A percentile compares a stretch with the other conserved stretches of the same genome.
phyloP scores from a whole-genome alignment of 2,888 invertebrate genomes.

The Zygaena filipendulae region DNA sequence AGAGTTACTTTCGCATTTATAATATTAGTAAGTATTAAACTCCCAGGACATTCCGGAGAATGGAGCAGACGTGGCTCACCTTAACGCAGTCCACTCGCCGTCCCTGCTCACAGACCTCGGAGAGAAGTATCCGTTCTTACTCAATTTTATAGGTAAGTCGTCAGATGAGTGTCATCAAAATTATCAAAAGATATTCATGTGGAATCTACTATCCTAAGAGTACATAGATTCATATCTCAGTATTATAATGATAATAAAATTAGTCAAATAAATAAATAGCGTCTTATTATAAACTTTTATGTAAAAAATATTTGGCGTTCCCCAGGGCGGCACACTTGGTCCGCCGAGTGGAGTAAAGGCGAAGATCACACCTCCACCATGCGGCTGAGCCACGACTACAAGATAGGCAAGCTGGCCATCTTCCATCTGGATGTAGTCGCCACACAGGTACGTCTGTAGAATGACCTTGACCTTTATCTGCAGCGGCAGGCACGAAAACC shows the following conservation, averaged over 20 bases:
- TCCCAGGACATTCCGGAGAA: conserved; percentile 89
- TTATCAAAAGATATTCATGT: too few species aligned
- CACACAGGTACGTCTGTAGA: conserved; percentile 65
- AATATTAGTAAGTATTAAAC: conserved; percentile 1
- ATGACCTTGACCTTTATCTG: too few species aligned
- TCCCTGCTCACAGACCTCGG: conserved; percentile 50
- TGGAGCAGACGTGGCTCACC: conserved; percentile 86
- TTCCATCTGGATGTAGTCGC: conserved; percentile 72
- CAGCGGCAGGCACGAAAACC: too few species aligned
- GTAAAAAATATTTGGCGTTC: conserved; percentile 4
- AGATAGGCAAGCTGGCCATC: conserved; percentile 67
- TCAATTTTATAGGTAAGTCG: conserved; percentile 39
- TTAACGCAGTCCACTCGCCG: conserved; percentile 79
- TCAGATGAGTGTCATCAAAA: too few species aligned
- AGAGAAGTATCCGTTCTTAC: conserved; percentile 32
- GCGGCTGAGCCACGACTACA: conserved; percentile 71
- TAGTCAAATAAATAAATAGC: too few species aligned
- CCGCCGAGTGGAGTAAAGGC: conserved; percentile 67
- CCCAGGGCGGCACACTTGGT: conserved; percentile 68
- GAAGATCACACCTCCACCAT: conserved; percentile 74
- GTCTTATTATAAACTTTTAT: too few species aligned
- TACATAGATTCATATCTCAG: too few species aligned
- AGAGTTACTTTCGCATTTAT: too few species aligned
- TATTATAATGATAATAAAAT: too few species aligned
- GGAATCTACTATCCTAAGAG: too few species aligned